Evolutionary conservation across 2,113 vertebrate genomes (phyloP), one percentile per base, ranked within the genome.

Genomic region (Progne subis): DNA sequence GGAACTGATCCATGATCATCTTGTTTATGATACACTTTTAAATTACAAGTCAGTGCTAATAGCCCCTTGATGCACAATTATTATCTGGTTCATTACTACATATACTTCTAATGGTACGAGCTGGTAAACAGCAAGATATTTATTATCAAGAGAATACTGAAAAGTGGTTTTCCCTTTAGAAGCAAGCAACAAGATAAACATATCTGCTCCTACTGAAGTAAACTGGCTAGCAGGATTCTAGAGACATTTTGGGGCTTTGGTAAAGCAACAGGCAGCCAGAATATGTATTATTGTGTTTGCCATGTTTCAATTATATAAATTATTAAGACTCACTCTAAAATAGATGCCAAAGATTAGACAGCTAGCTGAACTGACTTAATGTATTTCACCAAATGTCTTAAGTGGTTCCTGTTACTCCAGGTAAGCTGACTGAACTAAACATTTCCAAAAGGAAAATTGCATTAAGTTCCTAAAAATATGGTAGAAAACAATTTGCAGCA

Each of bases 51-150:
- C 52, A 88, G 1, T 4, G 32, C 29, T 77, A 82, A 84, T 19
- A 90, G 68, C 93, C 91, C 90, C 92, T 93, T 90, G 90, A 90
- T 3, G 20, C 76, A 82, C 50, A 95, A 92, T 95, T 96, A 95
- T 65, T 55, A 63, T 24, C 16, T 74, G 44, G 39, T 84, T 96
- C 82, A 55, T 77, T 86, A 95, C 57, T 37, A 85, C 53, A 59
- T 24, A 39, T 17, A 65, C 34, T 86, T 88, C 39, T 82, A 88
- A 53, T 32, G 8, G 65, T 34, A 87, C 0, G 3, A 81, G 71
- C 37, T 76, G 41, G 79, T 67, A 81, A 92, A 87, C 53, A 20
- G 32, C 24, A 82, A 77, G 53, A 19, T 67, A 47, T 0, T 13
- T 53, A 90, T 75, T 86, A 82, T 29, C 92, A 94, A 82, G 84